Percentiles rank a stretch among this genome's conserved stretches.
phyloP scores from a whole-genome alignment of 1,140 invertebrate genomes.

The Saccostrea echinata region DNA sequence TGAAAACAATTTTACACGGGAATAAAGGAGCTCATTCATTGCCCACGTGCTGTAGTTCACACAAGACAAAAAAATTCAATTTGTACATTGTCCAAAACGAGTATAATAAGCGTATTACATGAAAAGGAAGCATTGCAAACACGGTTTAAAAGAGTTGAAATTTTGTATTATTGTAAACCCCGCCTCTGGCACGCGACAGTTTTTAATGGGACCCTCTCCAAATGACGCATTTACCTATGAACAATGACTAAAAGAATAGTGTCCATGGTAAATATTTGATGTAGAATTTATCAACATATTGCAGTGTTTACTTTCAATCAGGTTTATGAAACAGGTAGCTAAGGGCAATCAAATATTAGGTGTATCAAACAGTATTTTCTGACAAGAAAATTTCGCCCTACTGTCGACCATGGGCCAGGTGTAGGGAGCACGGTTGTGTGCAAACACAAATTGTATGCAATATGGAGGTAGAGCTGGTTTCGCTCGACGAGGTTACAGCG shows the following conservation, averaged over 20 bases:
- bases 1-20: constrained; percentile 29
- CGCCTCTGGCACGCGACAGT: constrained; percentile 32
- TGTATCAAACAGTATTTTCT: constrained; percentile 35
- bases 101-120: constrained; percentile 37
- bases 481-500: not conserved
- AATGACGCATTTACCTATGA: constrained; percentile 34
- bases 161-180: constrained; percentile 31
- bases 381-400: constrained; percentile 26
- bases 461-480: not conserved
- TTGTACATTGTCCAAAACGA: constrained; percentile 37
- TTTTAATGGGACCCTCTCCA: constrained; percentile 7
- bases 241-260: constrained; percentile 43
- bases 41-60: constrained; percentile 42
- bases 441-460: not conserved
- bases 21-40: constrained; percentile 28
- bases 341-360: constrained; percentile 43
- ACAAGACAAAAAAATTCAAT: constrained; percentile 33
- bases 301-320: constrained; percentile 58
- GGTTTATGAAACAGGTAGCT: constrained; percentile 47
- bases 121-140: constrained; percentile 25
- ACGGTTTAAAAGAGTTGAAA: constrained; percentile 7
- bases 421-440: not conserved
- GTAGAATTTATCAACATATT: constrained; percentile 60
- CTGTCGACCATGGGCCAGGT: not conserved
- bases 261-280: constrained; percentile 54